A percentile compares a stretch with the other conserved stretches of the same genome.
These are phyloP conservation scores for Spodoptera exigua DNA, from an alignment of 2,888 invertebrate genomes.

Conservation along the genomic window DNA sequence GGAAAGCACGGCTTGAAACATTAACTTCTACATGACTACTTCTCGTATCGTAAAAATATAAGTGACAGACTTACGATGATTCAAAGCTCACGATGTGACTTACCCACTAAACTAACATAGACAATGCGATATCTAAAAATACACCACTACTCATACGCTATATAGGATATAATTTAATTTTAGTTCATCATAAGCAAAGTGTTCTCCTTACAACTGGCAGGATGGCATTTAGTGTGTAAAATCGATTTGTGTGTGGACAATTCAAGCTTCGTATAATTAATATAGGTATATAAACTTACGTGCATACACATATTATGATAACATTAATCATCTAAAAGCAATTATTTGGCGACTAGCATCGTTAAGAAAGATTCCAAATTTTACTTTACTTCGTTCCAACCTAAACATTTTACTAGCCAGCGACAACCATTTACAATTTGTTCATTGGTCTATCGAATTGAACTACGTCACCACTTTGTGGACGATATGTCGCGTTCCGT, in stretches of 20 bases:
- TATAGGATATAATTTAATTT: conserved; percentile 83
- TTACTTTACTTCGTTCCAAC: conserved; percentile 58
- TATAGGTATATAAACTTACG: conserved; percentile 80
- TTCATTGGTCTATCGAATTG: conserved; percentile 54
- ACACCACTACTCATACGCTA: conserved; percentile 86
- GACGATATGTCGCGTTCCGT: conserved; percentile 84
- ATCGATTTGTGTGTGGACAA: conserved; percentile 87
- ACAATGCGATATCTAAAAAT: conserved; percentile 89
- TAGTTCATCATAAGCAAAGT: conserved; percentile 88
- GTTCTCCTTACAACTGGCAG: conserved; percentile 85
- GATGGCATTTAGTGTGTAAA: conserved; percentile 87
- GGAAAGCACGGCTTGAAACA: conserved; percentile 77
- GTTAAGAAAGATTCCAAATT: conserved; percentile 88
- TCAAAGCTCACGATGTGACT: conserved; percentile 87
- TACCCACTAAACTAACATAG: conserved; percentile 87
- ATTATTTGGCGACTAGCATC: conserved; percentile 86
- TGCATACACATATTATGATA: conserved; percentile 83
- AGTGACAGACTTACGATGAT: conserved; percentile 83
- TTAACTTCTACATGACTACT: conserved; percentile 70
- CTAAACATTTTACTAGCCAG: conserved; percentile 49
- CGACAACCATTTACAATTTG: conserved; percentile 43
- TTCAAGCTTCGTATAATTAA: conserved; percentile 86
- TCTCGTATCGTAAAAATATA: conserved; percentile 80
- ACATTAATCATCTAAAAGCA: conserved; percentile 86
- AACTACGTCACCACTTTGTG: conserved; percentile 82